A percentile compares a stretch with the other conserved stretches of the same genome.
These are phyloP conservation scores for Gymnoscelis rufifasciata DNA, from an alignment of 2,888 invertebrate species.

Conservation along the genomic window DNA sequence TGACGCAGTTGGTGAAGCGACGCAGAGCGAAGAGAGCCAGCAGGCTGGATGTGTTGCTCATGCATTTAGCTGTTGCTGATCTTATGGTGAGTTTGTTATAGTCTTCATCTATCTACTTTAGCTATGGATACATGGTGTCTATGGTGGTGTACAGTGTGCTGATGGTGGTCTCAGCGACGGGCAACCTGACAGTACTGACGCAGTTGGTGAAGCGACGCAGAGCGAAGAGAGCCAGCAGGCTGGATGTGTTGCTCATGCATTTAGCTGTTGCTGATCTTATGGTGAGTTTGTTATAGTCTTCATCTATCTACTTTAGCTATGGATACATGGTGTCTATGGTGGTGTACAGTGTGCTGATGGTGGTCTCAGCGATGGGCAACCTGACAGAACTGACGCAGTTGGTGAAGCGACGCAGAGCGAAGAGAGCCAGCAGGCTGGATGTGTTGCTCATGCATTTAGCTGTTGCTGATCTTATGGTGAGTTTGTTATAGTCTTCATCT, in stretches of 20 bases:
- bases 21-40: slow-evolving; percentile 82
- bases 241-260: slow-evolving; percentile 91
- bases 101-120: too few species aligned
- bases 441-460: slow-evolving; percentile 92
- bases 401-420: slow-evolving; percentile 80
- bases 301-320: too few species aligned
- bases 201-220: slow-evolving; percentile 83
- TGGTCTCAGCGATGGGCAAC: slow-evolving; percentile 92
- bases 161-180: slow-evolving; percentile 91
- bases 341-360: slow-evolving; percentile 90
- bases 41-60: slow-evolving; percentile 88
- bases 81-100: slow-evolving; percentile 82
- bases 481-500: too few species aligned
- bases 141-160: slow-evolving; percentile 91
- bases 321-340: slow-evolving; percentile 90
- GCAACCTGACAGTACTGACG: slow-evolving; percentile 89
- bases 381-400: slow-evolving; percentile 86
- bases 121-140: slow-evolving; percentile 89
- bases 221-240: slow-evolving; percentile 83
- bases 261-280: slow-evolving; percentile 92
- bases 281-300: slow-evolving; percentile 79
- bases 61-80: slow-evolving; percentile 93
- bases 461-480: slow-evolving; percentile 91
- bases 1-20: slow-evolving; percentile 84
- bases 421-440: slow-evolving; percentile 86